Percentiles rank a stretch among this genome's conserved stretches.
Evolutionary conservation across 2,113 vertebrate species (phyloP).

Genomic region (Manacus vitellinus): DNA sequence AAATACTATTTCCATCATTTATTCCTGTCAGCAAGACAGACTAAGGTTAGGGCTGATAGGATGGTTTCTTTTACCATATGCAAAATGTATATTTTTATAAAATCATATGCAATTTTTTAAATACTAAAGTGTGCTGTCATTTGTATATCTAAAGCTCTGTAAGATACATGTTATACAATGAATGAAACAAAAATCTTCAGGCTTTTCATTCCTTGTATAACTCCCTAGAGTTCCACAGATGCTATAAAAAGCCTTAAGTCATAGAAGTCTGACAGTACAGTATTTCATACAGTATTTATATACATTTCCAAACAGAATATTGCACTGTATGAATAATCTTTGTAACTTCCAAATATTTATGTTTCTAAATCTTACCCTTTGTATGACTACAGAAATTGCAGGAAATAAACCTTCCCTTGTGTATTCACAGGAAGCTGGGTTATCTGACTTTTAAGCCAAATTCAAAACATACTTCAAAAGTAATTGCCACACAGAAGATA

Average conservation of each 20-base stretch:
- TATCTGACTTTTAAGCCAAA: slow-evolving; percentile 12
- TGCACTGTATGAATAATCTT: slow-evolving; percentile 14
- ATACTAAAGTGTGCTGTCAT: not conserved
- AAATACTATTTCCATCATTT: not conserved
- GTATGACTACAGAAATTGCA: slow-evolving; percentile 17
- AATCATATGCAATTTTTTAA: not conserved
- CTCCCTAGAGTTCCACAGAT: not conserved
- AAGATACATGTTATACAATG: not conserved
- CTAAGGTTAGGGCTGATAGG: not conserved
- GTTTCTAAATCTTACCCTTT: slow-evolving; percentile 34
- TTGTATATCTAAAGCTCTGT: not conserved
- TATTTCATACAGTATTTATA: slow-evolving; percentile 21
- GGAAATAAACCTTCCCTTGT: slow-evolving; percentile 18
- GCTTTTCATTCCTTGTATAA: not conserved
- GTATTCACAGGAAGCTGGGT: slow-evolving; percentile 2
- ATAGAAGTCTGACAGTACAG: not conserved
- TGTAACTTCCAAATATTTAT: slow-evolving; percentile 26
- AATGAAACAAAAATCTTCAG: slow-evolving; percentile 25
- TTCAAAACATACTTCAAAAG: slow-evolving; percentile 28
- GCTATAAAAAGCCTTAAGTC: slow-evolving; percentile 29
- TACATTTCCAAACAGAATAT: not conserved
- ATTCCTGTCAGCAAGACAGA: not conserved
- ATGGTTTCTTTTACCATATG: not conserved
- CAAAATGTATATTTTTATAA: not conserved
- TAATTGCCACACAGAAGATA: not conserved